These are phyloP conservation scores for Aporophyla lueneburgensis DNA, from an alignment of 2,888 invertebrate genomes.

Conservation along the genomic window DNA sequence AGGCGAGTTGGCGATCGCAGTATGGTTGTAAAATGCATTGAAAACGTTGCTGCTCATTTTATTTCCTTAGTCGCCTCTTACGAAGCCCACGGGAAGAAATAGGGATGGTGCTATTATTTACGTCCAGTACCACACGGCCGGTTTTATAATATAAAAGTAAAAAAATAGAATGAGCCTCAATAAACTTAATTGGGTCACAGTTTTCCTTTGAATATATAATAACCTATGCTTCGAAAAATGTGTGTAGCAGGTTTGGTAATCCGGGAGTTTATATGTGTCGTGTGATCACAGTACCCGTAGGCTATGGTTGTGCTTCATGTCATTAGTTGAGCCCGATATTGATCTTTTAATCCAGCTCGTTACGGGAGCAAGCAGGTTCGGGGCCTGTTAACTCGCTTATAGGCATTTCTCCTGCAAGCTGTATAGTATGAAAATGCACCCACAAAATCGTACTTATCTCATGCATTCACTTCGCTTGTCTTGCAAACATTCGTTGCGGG, in stretches of 20 bases:
- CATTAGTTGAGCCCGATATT: constrained; percentile 49
- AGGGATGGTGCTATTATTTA: no score
- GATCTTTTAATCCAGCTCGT: constrained; percentile 57
- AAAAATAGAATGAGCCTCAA: constrained; percentile 9
- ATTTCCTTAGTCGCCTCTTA: no score
- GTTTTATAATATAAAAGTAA: constrained; percentile 27
- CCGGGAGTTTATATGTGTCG: constrained; percentile 4
- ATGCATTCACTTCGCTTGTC: neutral
- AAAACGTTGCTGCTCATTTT: no score
- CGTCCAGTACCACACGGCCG: no score
- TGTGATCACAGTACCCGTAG: neutral
- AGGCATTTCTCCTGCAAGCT: constrained; percentile 10
- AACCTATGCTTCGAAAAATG: constrained; percentile 16
- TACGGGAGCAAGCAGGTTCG: constrained; percentile 34
- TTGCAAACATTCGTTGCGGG: neutral
- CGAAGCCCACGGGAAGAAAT: no score
- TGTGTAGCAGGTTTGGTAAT: constrained; percentile 14
- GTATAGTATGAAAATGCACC: neutral
- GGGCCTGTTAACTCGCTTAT: constrained; percentile 25
- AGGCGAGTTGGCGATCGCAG: no score
- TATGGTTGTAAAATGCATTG: no score
- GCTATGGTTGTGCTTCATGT: constrained; percentile 36
- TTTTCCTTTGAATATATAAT: constrained; percentile 29
- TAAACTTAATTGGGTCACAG: constrained; percentile 18
- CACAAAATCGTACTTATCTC: neutral